Base-by-base conservation (phyloP, 2,888 invertebrate genomes). In the Endotricha flammealis region DNA sequence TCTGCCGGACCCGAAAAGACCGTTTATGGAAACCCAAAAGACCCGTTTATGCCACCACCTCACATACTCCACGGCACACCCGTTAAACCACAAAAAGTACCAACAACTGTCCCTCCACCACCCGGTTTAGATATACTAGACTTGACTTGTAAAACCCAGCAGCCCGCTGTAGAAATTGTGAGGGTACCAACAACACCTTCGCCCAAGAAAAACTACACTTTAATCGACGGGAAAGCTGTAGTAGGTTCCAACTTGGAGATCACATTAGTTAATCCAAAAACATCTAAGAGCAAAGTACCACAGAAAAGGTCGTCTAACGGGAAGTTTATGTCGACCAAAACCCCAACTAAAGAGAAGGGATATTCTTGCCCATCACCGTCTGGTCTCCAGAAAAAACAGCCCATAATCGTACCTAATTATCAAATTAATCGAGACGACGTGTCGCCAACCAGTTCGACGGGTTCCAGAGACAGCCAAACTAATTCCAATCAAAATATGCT, bases 11-110 rank as follows among this genome's bases (percentile, higher is more conserved):
- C 86, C 0, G 90, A 91, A 52, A 90, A 88, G 53, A 91, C 88
- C 0, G 90, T 92, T 0, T 93, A 93, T 50, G 92, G 92, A 0
- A 91, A 93, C 67, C 93, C 93, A 0, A 92, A 92, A 57, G 92
- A 92, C 53, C 89, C 89, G 2, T 82, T 91, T 42, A 86, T 87
- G 69, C 88, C 89, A 0, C 88, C 88, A 0, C 83, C 88, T 0
- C 88, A 87, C 32, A 70, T 87, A 0, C 46, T 87, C 0, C 87
- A 82, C n/a, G 89, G 85, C 0, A 59, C 67, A 0, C 80, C 87
- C 0, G 51, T 83, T 0, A 76, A 75, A 31, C 74, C 77, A 0
- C 51, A 61, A 2, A 48, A 73, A 22, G 57, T 62, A 13, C 33
- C 59, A 7, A n/a, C 67, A 0, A 50, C 77, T 0, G 73, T 78